phyloP scores from a whole-genome alignment of 2,113 vertebrate genomes.

The Cyanocitta stelleri region DNA sequence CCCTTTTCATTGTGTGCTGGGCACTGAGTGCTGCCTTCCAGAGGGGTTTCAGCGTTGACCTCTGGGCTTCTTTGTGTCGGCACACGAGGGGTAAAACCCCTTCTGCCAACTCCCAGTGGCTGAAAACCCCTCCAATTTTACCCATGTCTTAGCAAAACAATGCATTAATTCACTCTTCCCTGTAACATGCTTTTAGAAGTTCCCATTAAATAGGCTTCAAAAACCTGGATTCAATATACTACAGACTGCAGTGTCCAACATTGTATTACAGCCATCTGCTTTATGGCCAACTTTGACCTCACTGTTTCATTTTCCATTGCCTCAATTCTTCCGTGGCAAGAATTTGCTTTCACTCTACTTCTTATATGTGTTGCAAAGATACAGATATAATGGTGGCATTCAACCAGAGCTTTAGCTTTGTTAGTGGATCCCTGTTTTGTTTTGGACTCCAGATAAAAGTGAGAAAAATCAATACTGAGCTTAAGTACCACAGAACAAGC shows the following conservation, averaged over 20 bases:
- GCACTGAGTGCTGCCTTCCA: no score
- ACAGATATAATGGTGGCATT: not conserved
- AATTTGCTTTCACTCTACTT: not conserved
- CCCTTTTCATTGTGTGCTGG: no score
- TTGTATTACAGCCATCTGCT: not conserved
- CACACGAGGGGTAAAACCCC: no score
- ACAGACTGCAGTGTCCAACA: not conserved
- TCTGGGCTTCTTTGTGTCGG: no score
- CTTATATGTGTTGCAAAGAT: not conserved
- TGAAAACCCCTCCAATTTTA: not conserved
- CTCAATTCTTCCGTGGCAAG: not conserved
- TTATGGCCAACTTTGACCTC: not conserved
- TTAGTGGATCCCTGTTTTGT: not conserved
- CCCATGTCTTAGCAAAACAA: not conserved
- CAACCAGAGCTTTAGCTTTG: not conserved
- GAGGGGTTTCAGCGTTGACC: no score
- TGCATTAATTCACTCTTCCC: not conserved
- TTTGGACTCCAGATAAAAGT: not conserved
- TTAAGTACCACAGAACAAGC: not conserved
- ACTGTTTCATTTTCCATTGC: not conserved
- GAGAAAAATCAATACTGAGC: not conserved
- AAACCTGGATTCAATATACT: not conserved
- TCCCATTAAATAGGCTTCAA: not conserved
- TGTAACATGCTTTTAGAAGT: not conserved
- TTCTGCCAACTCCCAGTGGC: no score